phyloP scores from a whole-genome alignment of 2,888 invertebrate species.

The Arge pagana region DNA sequence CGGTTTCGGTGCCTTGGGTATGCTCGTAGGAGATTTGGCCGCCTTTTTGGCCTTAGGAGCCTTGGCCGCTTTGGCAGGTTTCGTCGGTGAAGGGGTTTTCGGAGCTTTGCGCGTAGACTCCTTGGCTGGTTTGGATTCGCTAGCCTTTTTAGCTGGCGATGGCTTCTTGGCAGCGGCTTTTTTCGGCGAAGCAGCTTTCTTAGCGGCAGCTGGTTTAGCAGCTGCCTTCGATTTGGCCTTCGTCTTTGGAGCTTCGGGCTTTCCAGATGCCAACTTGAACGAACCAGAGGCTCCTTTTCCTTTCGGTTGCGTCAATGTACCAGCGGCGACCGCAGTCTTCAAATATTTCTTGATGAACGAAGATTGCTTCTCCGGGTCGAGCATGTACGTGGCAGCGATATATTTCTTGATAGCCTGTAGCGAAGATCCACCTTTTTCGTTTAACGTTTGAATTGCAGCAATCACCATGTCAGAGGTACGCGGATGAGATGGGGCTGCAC shows the following conservation, averaged over 20 bases:
- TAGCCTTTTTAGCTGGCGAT: conserved; percentile 37
- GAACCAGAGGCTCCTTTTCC: conserved; percentile 61
- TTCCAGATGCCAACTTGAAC: conserved; percentile 54
- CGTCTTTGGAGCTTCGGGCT: conserved; percentile 21
- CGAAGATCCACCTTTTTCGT: conserved; percentile 65
- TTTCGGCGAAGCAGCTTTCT: conserved; percentile 37
- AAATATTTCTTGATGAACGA: conserved; percentile 65
- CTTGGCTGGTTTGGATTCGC: conserved; percentile 30
- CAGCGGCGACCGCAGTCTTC: conserved; percentile 61
- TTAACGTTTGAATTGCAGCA: conserved; percentile 60
- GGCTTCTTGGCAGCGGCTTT: conserved; percentile 29
- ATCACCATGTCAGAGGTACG: conserved; percentile 63
- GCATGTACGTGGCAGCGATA: conserved; percentile 63
- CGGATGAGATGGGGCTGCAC: conserved; percentile 58
- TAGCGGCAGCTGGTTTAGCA: conserved; percentile 24
- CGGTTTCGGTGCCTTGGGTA: conserved; percentile 33
- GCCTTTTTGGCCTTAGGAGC: conserved; percentile 32
- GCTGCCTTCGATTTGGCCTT: conserved; percentile 24
- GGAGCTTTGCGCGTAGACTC: conserved; percentile 32
- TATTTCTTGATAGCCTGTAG: conserved; percentile 66
- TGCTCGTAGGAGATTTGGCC: conserved; percentile 11
- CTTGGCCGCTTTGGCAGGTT: conserved; percentile 25
- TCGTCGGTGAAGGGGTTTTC: conserved; percentile 25
- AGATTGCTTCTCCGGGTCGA: conserved; percentile 63
- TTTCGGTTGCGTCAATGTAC: conserved; percentile 60